phyloP scores from a whole-genome alignment of 2,797 vertebrate genomes.

The Spinus pinus region DNA sequence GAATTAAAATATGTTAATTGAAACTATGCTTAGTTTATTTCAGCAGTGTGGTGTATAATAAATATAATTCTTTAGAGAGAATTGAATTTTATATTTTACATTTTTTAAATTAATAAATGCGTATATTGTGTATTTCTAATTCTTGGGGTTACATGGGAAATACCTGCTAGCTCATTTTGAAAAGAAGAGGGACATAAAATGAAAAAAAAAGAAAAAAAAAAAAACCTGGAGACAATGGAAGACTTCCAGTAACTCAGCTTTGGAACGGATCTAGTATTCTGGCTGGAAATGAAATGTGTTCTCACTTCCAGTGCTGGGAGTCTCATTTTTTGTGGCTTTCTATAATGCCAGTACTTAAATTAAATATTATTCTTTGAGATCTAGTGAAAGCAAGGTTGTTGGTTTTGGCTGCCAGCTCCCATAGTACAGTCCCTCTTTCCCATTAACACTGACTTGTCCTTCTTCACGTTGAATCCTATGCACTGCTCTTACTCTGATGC shows the following conservation, averaged over 20 bases:
- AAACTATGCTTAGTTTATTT: neutral
- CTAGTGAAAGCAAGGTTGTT: constrained; percentile 35
- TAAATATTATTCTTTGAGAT: constrained; percentile 38
- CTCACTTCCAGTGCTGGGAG: neutral
- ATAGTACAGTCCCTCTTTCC: neutral
- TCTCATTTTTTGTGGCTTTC: neutral
- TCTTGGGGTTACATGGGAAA: neutral
- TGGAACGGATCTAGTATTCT: neutral
- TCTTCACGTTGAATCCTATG: neutral
- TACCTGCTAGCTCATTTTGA: neutral
- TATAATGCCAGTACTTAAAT: constrained; percentile 1
- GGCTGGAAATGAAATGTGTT: constrained; percentile 15
- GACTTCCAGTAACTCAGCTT: neutral
- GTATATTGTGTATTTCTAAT: neutral
- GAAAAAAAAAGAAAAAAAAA: neutral
- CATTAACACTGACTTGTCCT: neutral
- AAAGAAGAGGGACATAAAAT: neutral
- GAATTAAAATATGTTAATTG: neutral
- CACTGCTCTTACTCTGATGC: neutral
- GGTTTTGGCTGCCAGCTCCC: neutral
- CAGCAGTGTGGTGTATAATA: neutral
- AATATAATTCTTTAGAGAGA: neutral
- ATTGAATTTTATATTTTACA: neutral
- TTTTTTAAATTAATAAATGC: neutral
- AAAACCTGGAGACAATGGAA: neutral